Conservation (phyloP, 1,140 invertebrate species). For the Drosophila gunungcola region DNA sequence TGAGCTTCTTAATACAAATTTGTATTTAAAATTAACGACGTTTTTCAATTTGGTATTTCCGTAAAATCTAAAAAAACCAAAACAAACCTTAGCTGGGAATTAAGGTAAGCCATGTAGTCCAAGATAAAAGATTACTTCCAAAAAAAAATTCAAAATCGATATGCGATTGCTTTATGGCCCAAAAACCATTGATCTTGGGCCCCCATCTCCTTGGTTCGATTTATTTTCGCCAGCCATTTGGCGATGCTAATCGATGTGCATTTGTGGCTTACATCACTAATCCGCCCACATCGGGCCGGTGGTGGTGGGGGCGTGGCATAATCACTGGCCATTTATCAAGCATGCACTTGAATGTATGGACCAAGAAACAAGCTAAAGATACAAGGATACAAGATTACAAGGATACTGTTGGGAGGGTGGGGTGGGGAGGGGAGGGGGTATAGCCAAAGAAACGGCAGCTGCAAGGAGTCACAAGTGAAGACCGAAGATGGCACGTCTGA, state of each 20-base stretch:
- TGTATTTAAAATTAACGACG: too few relatives aligned
- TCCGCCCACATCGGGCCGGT: neutral
- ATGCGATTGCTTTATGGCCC: neutral
- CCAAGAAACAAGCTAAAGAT: slow-evolving; percentile 4
- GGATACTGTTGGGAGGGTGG: neutral
- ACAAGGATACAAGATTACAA: neutral
- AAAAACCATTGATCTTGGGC: slow-evolving; percentile 20
- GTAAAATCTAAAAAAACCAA: too few relatives aligned
- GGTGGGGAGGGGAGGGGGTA: too few relatives aligned
- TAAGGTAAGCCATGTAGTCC: too few relatives aligned
- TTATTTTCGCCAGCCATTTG: slow-evolving; percentile 13
- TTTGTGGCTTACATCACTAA: slow-evolving; percentile 40
- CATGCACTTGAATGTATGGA: slow-evolving; percentile 24
- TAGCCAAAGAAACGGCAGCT: slow-evolving; percentile 27
- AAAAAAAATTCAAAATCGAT: neutral
- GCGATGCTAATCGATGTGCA: slow-evolving; percentile 38
- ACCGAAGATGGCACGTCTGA: slow-evolving; percentile 26
- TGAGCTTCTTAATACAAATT: too few relatives aligned
- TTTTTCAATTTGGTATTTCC: too few relatives aligned
- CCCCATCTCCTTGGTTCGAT: slow-evolving; percentile 3
- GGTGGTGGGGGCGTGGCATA: slow-evolving; percentile 30
- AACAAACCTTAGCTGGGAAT: too few relatives aligned
- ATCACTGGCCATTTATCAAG: slow-evolving; percentile 56
- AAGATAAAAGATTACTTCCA: too few relatives aligned
- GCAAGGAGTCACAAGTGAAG: slow-evolving; percentile 19